Percentiles rank a stretch among this genome's conserved stretches.
Conservation (phyloP, 2,888 invertebrate genomes). For the Scaptodrosophila latifasciaeformis region DNA sequence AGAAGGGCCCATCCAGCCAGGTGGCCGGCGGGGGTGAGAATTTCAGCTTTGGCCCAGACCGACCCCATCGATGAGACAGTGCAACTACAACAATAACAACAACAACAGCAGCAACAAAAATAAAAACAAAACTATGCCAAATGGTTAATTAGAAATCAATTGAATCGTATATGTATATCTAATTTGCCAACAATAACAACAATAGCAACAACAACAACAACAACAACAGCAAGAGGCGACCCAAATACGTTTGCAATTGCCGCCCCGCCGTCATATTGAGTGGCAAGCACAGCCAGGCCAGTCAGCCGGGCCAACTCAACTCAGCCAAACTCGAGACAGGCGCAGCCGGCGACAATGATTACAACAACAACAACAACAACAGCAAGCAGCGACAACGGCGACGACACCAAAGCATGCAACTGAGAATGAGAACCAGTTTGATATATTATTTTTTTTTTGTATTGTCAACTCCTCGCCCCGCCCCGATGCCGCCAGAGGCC, state of each 20-base stretch:
- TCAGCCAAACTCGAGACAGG: conserved; percentile 3
- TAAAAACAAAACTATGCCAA: conserved; percentile 35
- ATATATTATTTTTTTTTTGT: background rate
- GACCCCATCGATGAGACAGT: too few relatives aligned
- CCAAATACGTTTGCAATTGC: conserved; percentile 42
- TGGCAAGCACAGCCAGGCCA: conserved; percentile 13
- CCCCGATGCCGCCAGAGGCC: background rate
- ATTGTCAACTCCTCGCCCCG: background rate
- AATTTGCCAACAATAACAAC: conserved; percentile 29
- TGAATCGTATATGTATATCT: conserved; percentile 36
- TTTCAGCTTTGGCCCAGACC: too few relatives aligned
- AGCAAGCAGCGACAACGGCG: conserved; percentile 5
- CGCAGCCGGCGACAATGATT: conserved; percentile 5
- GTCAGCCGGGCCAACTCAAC: conserved; percentile 2
- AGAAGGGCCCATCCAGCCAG: too few relatives aligned
- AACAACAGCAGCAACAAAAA: too few relatives aligned
- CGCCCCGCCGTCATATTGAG: conserved; percentile 2
- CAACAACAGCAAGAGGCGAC: conserved; percentile 34
- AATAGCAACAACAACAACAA: conserved; percentile 16
- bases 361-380: background rate
- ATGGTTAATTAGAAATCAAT: conserved; percentile 60
- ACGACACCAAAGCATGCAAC: conserved; percentile 8
- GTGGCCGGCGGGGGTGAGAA: background rate
- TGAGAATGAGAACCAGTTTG: conserved; percentile 42
- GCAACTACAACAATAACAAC: too few relatives aligned